These are phyloP conservation scores for Osmoderma eremita DNA, from an alignment of 2,888 invertebrate species.

Conservation along the genomic window DNA sequence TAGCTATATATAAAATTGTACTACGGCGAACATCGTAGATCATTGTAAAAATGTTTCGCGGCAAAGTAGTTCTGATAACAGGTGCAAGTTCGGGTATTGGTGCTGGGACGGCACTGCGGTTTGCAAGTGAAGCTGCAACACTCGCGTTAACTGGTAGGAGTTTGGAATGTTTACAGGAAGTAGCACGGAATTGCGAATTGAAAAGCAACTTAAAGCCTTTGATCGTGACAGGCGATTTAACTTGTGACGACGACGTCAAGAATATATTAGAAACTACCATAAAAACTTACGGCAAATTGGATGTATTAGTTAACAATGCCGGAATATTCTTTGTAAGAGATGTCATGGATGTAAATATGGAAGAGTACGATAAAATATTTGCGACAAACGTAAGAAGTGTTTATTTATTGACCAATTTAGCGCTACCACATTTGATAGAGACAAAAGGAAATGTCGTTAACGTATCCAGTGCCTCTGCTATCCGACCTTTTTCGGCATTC, in stretches of 20 bases:
- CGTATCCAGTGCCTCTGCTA: conserved; percentile 69
- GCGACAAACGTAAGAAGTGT: conserved; percentile 65
- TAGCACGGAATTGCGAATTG: conserved; percentile 62
- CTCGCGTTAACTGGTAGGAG: conserved; percentile 77
- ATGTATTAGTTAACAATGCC: conserved; percentile 86
- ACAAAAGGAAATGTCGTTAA: conserved; percentile 59
- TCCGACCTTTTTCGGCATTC: conserved; percentile 65
- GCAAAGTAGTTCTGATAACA: conserved; percentile 74
- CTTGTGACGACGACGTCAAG: conserved; percentile 74
- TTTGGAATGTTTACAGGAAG: conserved; percentile 70
- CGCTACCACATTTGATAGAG: conserved; percentile 65
- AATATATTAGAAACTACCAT: conserved; percentile 75
- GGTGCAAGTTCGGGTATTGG: conserved; percentile 85
- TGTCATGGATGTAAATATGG: conserved; percentile 52
- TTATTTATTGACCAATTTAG: conserved; percentile 64
- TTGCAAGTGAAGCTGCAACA: conserved; percentile 75
- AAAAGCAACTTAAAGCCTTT: conserved; percentile 62
- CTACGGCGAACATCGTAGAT: not conserved
- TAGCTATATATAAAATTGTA: not conserved
- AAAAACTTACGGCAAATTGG: conserved; percentile 75
- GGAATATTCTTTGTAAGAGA: conserved; percentile 69
- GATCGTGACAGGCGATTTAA: conserved; percentile 73
- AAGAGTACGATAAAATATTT: conserved; percentile 67
- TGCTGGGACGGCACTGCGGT: conserved; percentile 75
- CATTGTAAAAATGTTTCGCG: conserved; percentile 61